Evolutionary conservation across 2,888 invertebrate species (phyloP), one percentile per base, ranked within the genome.

Genomic region (Phoronis australis): DNA sequence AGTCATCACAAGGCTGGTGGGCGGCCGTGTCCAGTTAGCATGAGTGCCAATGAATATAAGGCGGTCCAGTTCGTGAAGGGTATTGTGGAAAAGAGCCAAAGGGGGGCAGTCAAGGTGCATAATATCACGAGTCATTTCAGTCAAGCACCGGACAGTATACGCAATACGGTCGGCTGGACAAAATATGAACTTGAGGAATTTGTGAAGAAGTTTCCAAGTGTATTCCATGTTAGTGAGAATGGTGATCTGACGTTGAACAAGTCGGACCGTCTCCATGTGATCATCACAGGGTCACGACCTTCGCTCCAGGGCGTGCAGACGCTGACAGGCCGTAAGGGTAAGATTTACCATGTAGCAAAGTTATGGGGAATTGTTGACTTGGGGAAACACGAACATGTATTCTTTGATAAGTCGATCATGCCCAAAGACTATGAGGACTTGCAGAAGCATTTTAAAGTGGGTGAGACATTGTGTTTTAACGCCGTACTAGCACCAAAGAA

Each of bases 331-430:
- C 64, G 73, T 4, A 71, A 71, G 51, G 76, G 76, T 3, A 67
- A 71, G 45, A 65, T 76, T 27, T 76, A 72, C 54, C 76, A 77
- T 60, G 71, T 77, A 38, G 75, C 77, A 25, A 75, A 77, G 58
- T 58, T 77, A 20, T 77, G 77, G 77, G 74, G 76, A 23, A 76
- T 76, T 41, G 71, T 77, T 35, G 77, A 77, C 56, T 62, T 77
- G n/a, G 77, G 76, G 2, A 68, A 70, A 50, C 77, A 77, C 61
- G 77, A 77, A 56, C 77, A 77, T 58, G 77, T 77, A 15, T 77
- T 77, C 52, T 77, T 77, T 50, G 77, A 77, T 52, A 63, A 71
- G 47, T 73, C 72, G 22, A 76, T 77, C 52, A 71, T 71, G 55
- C 64, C 65, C 3, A 67, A 69, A 47, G 62, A 64, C 23, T 63